A percentile compares a stretch with the other conserved stretches of the same genome.
Evolutionary conservation across 2,888 invertebrate species (phyloP).

Genomic region (Saturnia japonica): DNA sequence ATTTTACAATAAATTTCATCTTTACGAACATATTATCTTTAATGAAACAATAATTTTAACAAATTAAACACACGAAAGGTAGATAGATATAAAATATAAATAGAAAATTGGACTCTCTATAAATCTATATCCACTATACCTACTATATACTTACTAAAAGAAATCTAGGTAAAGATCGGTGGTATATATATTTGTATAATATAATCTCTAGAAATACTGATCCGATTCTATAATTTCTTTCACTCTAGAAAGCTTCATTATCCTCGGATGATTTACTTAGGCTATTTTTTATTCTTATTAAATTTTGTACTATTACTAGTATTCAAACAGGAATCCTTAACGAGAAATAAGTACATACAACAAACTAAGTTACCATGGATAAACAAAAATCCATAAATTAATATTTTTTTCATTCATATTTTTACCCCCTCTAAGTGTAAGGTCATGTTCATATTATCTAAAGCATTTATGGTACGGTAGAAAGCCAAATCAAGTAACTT

Average conservation of each 20-base stretch:
- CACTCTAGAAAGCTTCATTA: too few species aligned
- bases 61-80: background rate
- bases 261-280: too few species aligned
- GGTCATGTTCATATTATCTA: background rate
- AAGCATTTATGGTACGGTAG: background rate
- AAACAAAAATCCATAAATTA: background rate
- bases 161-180: too few species aligned
- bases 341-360: background rate
- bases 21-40: background rate
- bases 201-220: too few species aligned
- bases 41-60: background rate
- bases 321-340: background rate
- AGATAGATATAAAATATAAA: background rate
- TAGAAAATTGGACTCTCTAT: too few species aligned
- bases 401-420: background rate
- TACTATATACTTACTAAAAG: too few species aligned
- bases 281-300: too few species aligned
- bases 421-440: background rate
- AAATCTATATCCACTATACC: too few species aligned
- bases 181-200: too few species aligned
- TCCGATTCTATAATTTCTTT: too few species aligned
- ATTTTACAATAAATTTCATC: background rate
- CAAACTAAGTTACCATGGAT: background rate
- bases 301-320: too few species aligned
- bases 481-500: slow-evolving; percentile 1